Evolutionary conservation across 1,140 invertebrate species (phyloP).

Genomic region (Hestina assimilis): DNA sequence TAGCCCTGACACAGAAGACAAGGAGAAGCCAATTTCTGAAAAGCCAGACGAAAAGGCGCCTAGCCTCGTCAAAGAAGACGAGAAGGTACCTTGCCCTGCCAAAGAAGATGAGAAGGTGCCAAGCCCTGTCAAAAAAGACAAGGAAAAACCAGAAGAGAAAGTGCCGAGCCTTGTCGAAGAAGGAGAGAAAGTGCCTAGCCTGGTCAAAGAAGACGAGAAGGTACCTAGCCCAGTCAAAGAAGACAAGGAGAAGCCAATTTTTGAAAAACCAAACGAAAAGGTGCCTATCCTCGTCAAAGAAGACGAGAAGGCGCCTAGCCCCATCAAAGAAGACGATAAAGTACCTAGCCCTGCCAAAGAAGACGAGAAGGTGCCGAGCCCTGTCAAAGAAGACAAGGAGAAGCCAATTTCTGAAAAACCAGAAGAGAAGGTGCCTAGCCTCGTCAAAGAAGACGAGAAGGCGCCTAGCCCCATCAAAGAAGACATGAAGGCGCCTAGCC

Average conservation of each 20-base stretch:
- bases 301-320: background rate
- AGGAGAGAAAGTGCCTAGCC: background rate
- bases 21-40: too few species aligned
- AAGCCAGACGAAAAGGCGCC: background rate
- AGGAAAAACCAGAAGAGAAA: slow-evolving; percentile 6
- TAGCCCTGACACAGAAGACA: slow-evolving; percentile 12
- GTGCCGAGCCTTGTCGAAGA: slow-evolving; percentile 15
- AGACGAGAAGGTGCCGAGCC: background rate
- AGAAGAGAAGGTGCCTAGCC: slow-evolving; percentile 17
- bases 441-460: background rate
- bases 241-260: slow-evolving; percentile 2
- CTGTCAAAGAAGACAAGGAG: background rate
- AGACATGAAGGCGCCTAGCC: slow-evolving; percentile 8
- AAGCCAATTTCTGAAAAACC: background rate
- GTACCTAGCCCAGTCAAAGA: slow-evolving; percentile 1
- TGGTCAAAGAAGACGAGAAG: background rate
- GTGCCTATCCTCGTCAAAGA: slow-evolving; percentile 2
- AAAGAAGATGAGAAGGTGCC: background rate
- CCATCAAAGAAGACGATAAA: too few species aligned
- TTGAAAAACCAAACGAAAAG: background rate
- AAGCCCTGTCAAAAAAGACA: too few species aligned
- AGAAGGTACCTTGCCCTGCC: slow-evolving; percentile 15
- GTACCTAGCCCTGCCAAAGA: background rate
- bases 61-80: too few species aligned
- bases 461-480: background rate